phyloP scores from a whole-genome alignment of 2,888 invertebrate genomes.

The Chironomus tentans region DNA sequence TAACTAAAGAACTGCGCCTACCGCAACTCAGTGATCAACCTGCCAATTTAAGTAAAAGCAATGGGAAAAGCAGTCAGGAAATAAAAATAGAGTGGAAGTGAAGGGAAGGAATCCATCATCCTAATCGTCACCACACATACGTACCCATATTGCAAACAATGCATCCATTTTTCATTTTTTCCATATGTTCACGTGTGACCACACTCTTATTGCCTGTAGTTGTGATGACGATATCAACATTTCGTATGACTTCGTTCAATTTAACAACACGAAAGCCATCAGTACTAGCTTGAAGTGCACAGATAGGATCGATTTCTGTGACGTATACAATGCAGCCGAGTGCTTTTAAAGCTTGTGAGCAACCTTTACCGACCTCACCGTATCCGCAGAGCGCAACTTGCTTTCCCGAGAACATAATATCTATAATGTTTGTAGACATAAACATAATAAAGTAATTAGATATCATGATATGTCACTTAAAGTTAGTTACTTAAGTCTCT shows the following conservation, averaged over 20 bases:
- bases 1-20: too few species aligned
- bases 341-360: slow-evolving; percentile 89
- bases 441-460: too few species aligned
- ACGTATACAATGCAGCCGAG: slow-evolving; percentile 80
- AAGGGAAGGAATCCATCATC: background rate
- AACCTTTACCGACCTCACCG: slow-evolving; percentile 95
- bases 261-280: slow-evolving; percentile 86
- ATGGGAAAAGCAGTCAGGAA: too few species aligned
- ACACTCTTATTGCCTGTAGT: slow-evolving; percentile 97
- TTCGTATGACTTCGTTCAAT: slow-evolving; percentile 84
- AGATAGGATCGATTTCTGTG: slow-evolving; percentile 96
- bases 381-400: slow-evolving; percentile 94
- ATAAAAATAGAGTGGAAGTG: background rate
- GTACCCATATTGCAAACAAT: slow-evolving; percentile 91
- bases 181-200: slow-evolving; percentile 90
- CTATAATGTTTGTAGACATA: slow-evolving; percentile 36
- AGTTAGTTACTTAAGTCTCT: slow-evolving; percentile 66
- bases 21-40: too few species aligned
- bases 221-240: slow-evolving; percentile 93
- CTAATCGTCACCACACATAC: background rate
- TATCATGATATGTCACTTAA: slow-evolving; percentile 35
- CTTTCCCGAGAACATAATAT: slow-evolving; percentile 96
- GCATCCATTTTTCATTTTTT: slow-evolving; percentile 92
- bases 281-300: slow-evolving; percentile 88
- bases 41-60: too few species aligned